These are phyloP conservation scores for Rhimphoctona megacephalus DNA, from an alignment of 2,888 invertebrate genomes.

Conservation along the genomic window DNA sequence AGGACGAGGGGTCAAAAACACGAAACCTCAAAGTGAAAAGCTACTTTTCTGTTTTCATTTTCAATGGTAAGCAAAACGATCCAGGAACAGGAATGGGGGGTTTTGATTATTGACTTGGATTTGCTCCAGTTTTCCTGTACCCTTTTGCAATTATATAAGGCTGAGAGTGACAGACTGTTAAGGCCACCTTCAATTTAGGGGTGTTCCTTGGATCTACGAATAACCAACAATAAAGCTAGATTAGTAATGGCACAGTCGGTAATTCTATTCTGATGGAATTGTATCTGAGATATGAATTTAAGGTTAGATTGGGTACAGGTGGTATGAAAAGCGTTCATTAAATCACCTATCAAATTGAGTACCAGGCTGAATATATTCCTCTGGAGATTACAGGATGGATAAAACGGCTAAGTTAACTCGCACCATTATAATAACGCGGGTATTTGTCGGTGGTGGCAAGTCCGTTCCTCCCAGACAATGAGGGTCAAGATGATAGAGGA, in stretches of 20 bases:
- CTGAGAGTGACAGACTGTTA: neutral
- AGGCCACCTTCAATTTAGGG: too few species aligned
- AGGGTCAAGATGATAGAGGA: conserved; percentile 32
- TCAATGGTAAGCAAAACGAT: conserved; percentile 4
- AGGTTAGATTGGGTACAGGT: neutral
- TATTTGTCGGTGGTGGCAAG: conserved; percentile 24
- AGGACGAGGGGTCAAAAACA: conserved; percentile 47
- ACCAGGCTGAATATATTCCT: conserved; percentile 4
- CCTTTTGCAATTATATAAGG: neutral
- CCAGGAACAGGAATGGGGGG: neutral
- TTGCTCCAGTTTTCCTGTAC: conserved; percentile 1
- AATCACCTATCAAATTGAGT: conserved; percentile 10
- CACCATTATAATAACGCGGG: conserved; percentile 17
- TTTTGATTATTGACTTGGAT: neutral
- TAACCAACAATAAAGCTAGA: neutral
- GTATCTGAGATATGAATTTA: neutral
- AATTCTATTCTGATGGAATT: neutral
- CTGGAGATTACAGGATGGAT: conserved; percentile 2
- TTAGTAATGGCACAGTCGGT: neutral
- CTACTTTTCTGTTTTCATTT: neutral
- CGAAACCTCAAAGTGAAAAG: conserved; percentile 7
- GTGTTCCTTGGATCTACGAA: neutral
- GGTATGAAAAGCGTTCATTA: conserved; percentile 1
- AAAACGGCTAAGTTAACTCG: conserved; percentile 12
- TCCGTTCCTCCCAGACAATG: conserved; percentile 17